phyloP scores from a whole-genome alignment of 2,113 vertebrate species.

The Xyliphius kryptos region DNA sequence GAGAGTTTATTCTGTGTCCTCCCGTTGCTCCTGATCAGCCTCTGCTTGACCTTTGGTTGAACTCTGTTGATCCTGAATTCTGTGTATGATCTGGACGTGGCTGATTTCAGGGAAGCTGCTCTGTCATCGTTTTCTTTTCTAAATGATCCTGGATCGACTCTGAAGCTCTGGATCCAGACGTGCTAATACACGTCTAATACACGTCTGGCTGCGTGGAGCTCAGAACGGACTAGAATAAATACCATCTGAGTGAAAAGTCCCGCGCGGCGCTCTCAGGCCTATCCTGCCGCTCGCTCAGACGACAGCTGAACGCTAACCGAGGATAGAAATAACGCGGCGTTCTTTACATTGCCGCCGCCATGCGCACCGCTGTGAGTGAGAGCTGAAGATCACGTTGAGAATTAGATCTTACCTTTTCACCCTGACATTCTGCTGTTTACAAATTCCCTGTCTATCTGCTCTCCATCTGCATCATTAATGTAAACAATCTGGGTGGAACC shows the following conservation, averaged over 20 bases:
- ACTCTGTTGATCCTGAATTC: too few relatives aligned
- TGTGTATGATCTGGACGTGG: too few relatives aligned
- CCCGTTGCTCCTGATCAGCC: too few relatives aligned
- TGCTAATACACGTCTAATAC: slow-evolving; percentile 25
- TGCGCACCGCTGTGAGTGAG: not conserved
- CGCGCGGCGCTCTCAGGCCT: slow-evolving; percentile 2
- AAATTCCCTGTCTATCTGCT: not conserved
- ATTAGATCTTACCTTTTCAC: not conserved
- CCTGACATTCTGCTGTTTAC: not conserved
- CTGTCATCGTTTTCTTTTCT: too few relatives aligned
- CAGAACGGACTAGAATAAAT: slow-evolving; percentile 15
- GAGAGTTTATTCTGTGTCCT: too few relatives aligned
- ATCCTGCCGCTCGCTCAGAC: slow-evolving; percentile 49
- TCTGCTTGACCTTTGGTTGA: too few relatives aligned
- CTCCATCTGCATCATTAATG: not conserved
- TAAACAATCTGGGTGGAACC: not conserved
- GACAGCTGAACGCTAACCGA: slow-evolving; percentile 59
- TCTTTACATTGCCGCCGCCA: slow-evolving; percentile 40
- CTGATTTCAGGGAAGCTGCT: too few relatives aligned
- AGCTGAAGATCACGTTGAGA: not conserved
- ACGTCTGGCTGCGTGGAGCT: slow-evolving; percentile 7
- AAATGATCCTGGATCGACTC: not conserved
- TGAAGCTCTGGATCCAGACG: slow-evolving; percentile 8
- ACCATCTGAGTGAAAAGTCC: slow-evolving; percentile 8
- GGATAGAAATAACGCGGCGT: slow-evolving; percentile 55